Evolutionary conservation across 53 echinoderm and acorn worm species (phyloP), one percentile per base, ranked within the genome.

Genomic region (Temnopleurus reevesii): DNA sequence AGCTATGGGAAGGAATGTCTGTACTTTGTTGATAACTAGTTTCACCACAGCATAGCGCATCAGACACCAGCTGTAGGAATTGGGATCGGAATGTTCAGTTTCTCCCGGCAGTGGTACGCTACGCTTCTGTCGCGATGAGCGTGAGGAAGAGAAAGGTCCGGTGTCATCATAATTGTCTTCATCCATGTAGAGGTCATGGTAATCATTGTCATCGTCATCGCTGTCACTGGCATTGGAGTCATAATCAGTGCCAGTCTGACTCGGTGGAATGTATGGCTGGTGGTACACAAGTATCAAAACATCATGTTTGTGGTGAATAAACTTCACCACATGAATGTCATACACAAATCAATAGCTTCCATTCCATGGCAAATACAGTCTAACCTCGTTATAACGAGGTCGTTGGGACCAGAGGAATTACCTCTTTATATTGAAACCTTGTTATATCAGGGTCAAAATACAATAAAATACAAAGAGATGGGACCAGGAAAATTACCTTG

Each of bases 21-120:
- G 95, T 0, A 97, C 28, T 61, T 97, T 99, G 36, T 93, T 83
- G 45, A 99, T 81, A 31, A 94, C 89, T 19, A 99, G 89, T 56
- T 92, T 93, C 57, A 99, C 33, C 43, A 94, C 92, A 45, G 92
- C 94, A 77, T 92, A 96, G 23, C 99, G 93, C 94, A 99, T 94
- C 71, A 99, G 83, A 89, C 99, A 99, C 99, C 99, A 99, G 85
- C 99, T 99, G 81, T 94, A 99, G 0, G 99, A 99, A 46, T 92
- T 94, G n/a, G 79, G 59, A 66, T 99, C 99, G 3, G 93, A 91
- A 81, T 93, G 95, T 77, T 95, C 92, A 23, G 91, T 87, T 34
- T 92, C 89, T 0, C 95, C 97, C 0, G 92, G 89, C 53, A 59
- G 19, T 10, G 91, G 91, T 6, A 90, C 46, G 34, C 28, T 76